Conservation (phyloP, 2,888 invertebrate genomes). For the Cenopis cana region DNA sequence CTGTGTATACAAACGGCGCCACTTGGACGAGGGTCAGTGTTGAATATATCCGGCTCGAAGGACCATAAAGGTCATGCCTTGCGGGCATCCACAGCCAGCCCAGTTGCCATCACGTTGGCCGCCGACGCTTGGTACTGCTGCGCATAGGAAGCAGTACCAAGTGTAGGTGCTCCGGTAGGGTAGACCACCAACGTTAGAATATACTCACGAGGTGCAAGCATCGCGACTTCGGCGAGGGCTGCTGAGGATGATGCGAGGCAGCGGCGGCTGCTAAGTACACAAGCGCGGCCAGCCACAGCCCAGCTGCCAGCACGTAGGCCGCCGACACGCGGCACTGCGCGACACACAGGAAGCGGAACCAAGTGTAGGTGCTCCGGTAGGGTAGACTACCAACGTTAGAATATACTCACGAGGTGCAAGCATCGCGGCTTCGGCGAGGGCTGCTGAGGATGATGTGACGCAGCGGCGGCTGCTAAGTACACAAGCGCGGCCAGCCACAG, state of each 20-base stretch:
- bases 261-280: constrained; percentile 72
- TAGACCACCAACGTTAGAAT: constrained; percentile 73
- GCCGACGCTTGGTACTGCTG: constrained; percentile 80
- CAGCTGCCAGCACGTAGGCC: constrained; percentile 75
- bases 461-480: constrained; percentile 69
- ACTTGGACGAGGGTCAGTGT: no score
- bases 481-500: constrained; percentile 77
- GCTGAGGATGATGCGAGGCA: constrained; percentile 49
- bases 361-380: constrained; percentile 81
- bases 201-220: constrained; percentile 60
- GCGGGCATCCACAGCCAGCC: constrained; percentile 60
- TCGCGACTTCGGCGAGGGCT: constrained; percentile 43
- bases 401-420: constrained; percentile 58
- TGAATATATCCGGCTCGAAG: no score
- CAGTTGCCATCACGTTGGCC: constrained; percentile 75
- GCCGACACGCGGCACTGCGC: constrained; percentile 79
- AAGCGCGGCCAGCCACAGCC: constrained; percentile 66
- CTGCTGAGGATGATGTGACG: constrained; percentile 48
- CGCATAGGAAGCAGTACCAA: constrained; percentile 80
- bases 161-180: constrained; percentile 81
- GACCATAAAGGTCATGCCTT: no score
- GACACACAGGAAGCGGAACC: constrained; percentile 80
- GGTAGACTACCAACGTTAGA: constrained; percentile 76
- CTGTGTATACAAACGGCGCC: no score
- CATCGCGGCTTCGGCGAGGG: constrained; percentile 48